A percentile compares a stretch with the other conserved stretches of the same genome.
These are phyloP conservation scores for Haliclona indistincta DNA, from an alignment of 37 sponge, comb jelly and placozoan species.

Conservation along the genomic window DNA sequence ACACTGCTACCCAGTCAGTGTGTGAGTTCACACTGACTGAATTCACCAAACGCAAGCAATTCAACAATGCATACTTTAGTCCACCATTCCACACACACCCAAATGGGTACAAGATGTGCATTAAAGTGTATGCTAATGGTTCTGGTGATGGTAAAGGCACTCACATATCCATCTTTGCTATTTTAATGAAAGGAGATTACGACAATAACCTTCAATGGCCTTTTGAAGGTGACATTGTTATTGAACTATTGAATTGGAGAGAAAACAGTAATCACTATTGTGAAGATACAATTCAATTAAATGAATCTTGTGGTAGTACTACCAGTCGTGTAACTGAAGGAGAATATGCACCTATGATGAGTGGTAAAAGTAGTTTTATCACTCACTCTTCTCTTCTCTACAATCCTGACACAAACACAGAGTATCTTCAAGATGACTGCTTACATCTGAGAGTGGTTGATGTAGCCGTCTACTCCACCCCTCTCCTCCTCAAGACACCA, in stretches of 20 bases:
- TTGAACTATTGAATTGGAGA: not conserved
- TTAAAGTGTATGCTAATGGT: constrained; percentile 4
- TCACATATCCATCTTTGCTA: not conserved
- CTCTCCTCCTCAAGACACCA: not conserved
- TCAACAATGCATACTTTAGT: too few relatives aligned
- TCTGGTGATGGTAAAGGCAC: not conserved
- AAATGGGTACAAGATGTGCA: constrained; percentile 28
- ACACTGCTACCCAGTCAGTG: too few relatives aligned
- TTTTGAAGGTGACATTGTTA: not conserved
- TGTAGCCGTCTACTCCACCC: constrained; percentile 4
- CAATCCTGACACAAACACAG: not conserved
- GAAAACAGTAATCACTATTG: not conserved
- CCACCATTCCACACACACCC: constrained; percentile 11
- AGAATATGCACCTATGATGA: too few relatives aligned
- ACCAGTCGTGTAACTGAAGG: too few relatives aligned
- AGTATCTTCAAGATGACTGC: constrained; percentile 13
- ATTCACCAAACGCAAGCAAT: too few relatives aligned
- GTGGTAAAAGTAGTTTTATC: too few relatives aligned
- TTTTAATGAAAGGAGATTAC: not conserved
- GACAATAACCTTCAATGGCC: constrained; percentile 1
- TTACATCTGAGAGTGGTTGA: not conserved
- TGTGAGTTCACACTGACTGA: too few relatives aligned
- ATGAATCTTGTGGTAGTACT: too few relatives aligned
- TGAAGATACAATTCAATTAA: too few relatives aligned
- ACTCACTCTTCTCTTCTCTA: too few relatives aligned